Base-by-base conservation (phyloP, 2,113 vertebrate genomes). In the Galeopterus variegatus region DNA sequence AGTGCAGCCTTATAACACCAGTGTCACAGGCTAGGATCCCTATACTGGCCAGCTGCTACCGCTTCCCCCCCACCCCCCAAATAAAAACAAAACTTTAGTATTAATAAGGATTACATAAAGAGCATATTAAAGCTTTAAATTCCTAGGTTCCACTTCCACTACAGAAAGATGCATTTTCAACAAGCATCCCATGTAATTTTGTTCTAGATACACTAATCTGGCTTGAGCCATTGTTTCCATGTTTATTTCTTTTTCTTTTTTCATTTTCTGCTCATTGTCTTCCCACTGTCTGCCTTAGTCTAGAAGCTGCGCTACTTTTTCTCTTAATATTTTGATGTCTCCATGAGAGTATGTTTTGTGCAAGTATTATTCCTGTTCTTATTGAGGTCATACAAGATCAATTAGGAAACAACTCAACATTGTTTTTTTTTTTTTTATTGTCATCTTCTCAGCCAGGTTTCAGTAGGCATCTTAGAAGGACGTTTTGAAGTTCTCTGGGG, bases 401-500 rank as follows among this genome's bases (percentile, higher is more conserved):
- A 52, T 82, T 90, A 83, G 62, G 60, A 88, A 97, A 58, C 28
- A 87, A 8, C 21, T 64, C 23, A n/a, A 69, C n/a, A 56, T 62
- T 87, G 79, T 72, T 48, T 84, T 90, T 90, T 75, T 85, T 54
- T 45, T 1, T 91, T 81, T 88, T 89, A 33, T 92, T 92, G 36
- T 45, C 11, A 15, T 80, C 60, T 88, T 93, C 50, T 73, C 24
- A 60, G n/a, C 75, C n/a, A 69, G 56, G 64, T 87, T 58, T 90
- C 28, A 4, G 7, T 54, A 93, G 52, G 9, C 26, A 69, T 88
- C 26, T 72, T 93, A 52, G 84, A 92, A 88, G 31, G 8, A n/a
- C 58, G 4, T 67, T 96, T 76, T 93, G 26, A 94, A 33, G 15
- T 94, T 86, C 31, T 92, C 69, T 90, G 93, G 67, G 23, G 24